phyloP scores from a whole-genome alignment of 2,888 invertebrate species.

The Polydrusus pterygomalis region DNA sequence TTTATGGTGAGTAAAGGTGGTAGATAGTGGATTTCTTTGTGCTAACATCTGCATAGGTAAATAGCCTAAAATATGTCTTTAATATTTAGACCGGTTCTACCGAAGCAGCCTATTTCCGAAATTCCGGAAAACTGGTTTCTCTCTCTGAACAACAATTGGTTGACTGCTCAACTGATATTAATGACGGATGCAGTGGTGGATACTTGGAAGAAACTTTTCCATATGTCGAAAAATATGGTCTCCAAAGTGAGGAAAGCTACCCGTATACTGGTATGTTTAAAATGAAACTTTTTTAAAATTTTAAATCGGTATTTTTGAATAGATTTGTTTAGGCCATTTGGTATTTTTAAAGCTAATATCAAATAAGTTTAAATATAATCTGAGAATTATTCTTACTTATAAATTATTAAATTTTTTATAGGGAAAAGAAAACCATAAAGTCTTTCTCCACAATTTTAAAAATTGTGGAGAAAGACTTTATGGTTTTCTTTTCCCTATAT shows the following conservation, averaged over 20 bases:
- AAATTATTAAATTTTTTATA: too few relatives aligned
- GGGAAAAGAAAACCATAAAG: too few relatives aligned
- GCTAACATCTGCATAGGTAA: too few relatives aligned
- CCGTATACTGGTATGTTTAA: constrained; percentile 13
- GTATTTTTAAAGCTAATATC: too few relatives aligned
- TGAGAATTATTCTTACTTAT: too few relatives aligned
- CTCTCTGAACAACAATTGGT: constrained; percentile 46
- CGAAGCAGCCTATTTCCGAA: constrained; percentile 54
- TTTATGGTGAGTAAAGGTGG: too few relatives aligned
- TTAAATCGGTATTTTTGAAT: background rate
- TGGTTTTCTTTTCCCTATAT: too few relatives aligned
- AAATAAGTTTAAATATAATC: too few relatives aligned
- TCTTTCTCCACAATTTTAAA: too few relatives aligned
- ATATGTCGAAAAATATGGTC: constrained; percentile 55
- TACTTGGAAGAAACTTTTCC: constrained; percentile 52
- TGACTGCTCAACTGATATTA: constrained; percentile 54
- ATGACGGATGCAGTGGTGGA: constrained; percentile 57
- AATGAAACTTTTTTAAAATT: background rate
- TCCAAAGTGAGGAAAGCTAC: constrained; percentile 57
- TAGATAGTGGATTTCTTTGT: too few relatives aligned
- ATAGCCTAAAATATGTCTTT: background rate
- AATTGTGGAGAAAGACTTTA: too few relatives aligned
- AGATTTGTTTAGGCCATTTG: too few relatives aligned
- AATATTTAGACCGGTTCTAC: constrained; percentile 53
- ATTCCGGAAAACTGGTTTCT: constrained; percentile 51